Evolutionary conservation across 2,888 invertebrate species (phyloP), one percentile per base, ranked within the genome.

Genomic region (Napeogenes sylphis): DNA sequence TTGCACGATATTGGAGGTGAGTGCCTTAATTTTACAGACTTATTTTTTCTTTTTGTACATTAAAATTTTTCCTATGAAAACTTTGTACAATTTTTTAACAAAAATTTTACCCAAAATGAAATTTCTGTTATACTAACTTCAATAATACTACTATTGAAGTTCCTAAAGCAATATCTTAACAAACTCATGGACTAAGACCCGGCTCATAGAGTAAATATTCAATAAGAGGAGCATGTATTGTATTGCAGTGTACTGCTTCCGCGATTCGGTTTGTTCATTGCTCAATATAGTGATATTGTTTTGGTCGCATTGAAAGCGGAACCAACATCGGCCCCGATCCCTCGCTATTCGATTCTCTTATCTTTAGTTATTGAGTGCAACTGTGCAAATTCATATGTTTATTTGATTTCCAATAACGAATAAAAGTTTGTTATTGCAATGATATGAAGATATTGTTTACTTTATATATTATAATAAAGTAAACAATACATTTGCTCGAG

Each of bases 231-330:
- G 72, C 71, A 72, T 74, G 80, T 80, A 81, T 82, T 82, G 82
- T 78, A 78, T 78, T 81, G 80, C 77, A 75, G 70, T 75, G 82
- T 78, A 78, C 78, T 81, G 80, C 77, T 75, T 70, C 76, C 76
- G 69, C 75, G 75, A 78, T 79, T 77, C 77, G 77, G 83, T 85
- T 84, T 83, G 81, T 75, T 82, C 81, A 71, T 74, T 81, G 75
- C 78, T 83, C 85, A 85, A 86, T 85, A 84, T 77, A 79, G 70
- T 75, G 76, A 82, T 83, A 84, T 85, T 86, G 84, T 85, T 83
- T 82, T 76, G 75, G 75, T 75, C 71, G 74, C 77, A 82, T 83
- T 82, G 82, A 77, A 79, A 80, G 70, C 75, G 73, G 73, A 76
- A 76, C 76, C 67, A 68, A 73, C 69, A 62, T 71, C 61, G 65